Conservation (phyloP, 2,113 vertebrate species). For the Epinephelus fuscoguttatus region DNA sequence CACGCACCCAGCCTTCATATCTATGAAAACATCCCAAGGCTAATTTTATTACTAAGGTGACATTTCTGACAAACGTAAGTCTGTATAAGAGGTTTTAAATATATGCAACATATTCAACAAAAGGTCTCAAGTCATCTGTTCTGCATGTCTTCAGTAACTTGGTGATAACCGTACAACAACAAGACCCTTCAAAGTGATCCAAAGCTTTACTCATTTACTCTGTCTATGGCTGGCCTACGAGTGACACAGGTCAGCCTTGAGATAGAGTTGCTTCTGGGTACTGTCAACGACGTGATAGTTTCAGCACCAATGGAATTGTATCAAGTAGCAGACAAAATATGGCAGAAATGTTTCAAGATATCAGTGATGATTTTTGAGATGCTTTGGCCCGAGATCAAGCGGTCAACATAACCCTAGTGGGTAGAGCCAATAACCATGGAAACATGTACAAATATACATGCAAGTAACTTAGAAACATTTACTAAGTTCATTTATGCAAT, state of each 20-base stretch:
- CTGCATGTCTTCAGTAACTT: not conserved
- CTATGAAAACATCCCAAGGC: conserved; percentile 7
- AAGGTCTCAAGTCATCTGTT: not conserved
- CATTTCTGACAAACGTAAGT: not conserved
- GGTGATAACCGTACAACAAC: conserved; percentile 15
- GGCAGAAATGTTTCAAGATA: conserved; percentile 72
- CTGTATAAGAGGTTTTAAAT: not conserved
- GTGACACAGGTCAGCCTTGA: conserved; percentile 32
- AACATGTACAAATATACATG: conserved; percentile 8
- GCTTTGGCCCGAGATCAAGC: conserved; percentile 59
- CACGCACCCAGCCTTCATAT: not conserved
- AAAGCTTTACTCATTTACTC: conserved; percentile 66
- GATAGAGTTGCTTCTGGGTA: conserved; percentile 84
- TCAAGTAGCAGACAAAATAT: conserved; percentile 75
- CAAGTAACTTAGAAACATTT: not conserved
- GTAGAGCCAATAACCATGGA: not conserved
- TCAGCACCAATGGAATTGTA: conserved; percentile 58
- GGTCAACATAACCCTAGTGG: conserved; percentile 13
- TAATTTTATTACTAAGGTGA: not conserved
- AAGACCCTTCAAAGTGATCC: conserved; percentile 7
- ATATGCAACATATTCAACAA: not conserved
- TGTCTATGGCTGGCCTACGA: conserved; percentile 12
- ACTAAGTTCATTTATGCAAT: not conserved
- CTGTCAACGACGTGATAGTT: conserved; percentile 68
- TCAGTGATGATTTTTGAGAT: conserved; percentile 64